Evolutionary conservation across 2,797 vertebrate species (phyloP).

Genomic region (Amblyopsis hoosieri): DNA sequence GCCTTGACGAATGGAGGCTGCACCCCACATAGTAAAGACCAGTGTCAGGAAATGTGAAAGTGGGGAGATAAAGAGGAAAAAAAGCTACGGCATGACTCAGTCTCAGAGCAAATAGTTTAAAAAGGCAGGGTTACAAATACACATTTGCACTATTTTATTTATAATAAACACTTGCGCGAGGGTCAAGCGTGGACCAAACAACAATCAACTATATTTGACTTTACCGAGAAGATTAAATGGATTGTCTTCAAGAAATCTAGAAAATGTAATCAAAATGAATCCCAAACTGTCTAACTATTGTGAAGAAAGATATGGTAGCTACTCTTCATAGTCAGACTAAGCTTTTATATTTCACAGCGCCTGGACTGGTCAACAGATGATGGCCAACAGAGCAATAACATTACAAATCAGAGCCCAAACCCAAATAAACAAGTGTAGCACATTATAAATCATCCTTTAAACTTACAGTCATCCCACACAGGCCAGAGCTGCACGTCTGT

Average conservation of each 20-base stretch:
- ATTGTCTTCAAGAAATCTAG: constrained; percentile 28
- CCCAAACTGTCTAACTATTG: constrained; percentile 40
- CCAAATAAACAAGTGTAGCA: constrained; percentile 64
- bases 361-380: constrained; percentile 43
- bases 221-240: neutral
- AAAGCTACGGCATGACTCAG: constrained; percentile 53
- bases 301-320: constrained; percentile 30
- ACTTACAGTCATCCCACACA: constrained; percentile 38
- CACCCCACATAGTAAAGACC: constrained; percentile 35
- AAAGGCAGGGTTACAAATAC: constrained; percentile 27
- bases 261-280: constrained; percentile 14
- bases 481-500: constrained; percentile 45
- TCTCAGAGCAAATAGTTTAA: constrained; percentile 55
- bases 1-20: constrained; percentile 63
- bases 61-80: neutral
- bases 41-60: constrained; percentile 34
- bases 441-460: constrained; percentile 55
- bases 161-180: constrained; percentile 7
- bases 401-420: constrained; percentile 51
- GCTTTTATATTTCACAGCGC: constrained; percentile 7
- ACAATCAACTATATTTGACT: constrained; percentile 25
- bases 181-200: constrained; percentile 37
- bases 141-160: constrained; percentile 33
- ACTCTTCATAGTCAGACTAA: constrained; percentile 23
- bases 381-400: constrained; percentile 37